Percentiles rank a stretch among this genome's conserved stretches.
Evolutionary conservation across 2,113 vertebrate species (phyloP).

Genomic region (Okapia johnstoni): DNA sequence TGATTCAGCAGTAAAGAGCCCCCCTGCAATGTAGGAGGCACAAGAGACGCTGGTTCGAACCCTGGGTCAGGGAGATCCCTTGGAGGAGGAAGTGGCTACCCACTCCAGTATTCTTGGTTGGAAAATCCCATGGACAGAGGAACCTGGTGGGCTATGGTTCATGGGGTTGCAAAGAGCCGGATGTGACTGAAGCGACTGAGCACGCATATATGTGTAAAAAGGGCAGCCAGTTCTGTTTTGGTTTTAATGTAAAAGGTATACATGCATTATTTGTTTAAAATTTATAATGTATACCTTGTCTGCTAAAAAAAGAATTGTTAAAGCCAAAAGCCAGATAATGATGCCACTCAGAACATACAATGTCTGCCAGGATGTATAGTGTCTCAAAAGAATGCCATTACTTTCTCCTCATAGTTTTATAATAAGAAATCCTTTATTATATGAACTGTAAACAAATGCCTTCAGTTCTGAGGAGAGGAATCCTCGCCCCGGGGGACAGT

Average conservation of each 20-base stretch:
- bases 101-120: not conserved
- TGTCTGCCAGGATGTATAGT: constrained; percentile 70
- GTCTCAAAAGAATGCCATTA: constrained; percentile 68
- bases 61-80: not conserved
- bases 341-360: not conserved
- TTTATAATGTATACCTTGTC: constrained; percentile 18
- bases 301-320: constrained; percentile 11
- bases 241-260: not conserved
- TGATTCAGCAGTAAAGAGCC: not conserved
- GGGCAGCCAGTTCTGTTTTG: constrained; percentile 4
- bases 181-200: not conserved
- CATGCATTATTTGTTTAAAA: constrained; percentile 32
- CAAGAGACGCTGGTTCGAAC: not conserved
- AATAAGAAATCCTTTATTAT: constrained; percentile 74
- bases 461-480: constrained; percentile 68
- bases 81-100: not conserved
- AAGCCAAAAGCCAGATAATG: constrained; percentile 43
- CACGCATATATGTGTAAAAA: not conserved
- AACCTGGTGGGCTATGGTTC: not conserved
- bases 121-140: not conserved
- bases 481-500: constrained; percentile 52
- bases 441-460: constrained; percentile 75
- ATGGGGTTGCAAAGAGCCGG: not conserved
- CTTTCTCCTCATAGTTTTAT: constrained; percentile 77
- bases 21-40: not conserved